Conservation (phyloP, 1,140 invertebrate species). For the Eurosta solidaginis region DNA sequence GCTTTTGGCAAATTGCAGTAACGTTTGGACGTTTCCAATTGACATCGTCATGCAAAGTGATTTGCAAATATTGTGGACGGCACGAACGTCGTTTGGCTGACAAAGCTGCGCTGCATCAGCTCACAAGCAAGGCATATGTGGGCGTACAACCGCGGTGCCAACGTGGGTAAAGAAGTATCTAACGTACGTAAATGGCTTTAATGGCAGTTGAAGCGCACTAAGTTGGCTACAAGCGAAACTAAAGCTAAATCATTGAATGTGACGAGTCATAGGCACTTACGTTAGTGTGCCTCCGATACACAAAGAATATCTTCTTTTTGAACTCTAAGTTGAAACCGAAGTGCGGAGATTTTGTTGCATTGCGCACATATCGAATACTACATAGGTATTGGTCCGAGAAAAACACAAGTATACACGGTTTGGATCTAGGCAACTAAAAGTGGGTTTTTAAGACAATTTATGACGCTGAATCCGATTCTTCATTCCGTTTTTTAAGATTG, state of each 20-base stretch:
- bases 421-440: too few relatives aligned
- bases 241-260: background rate
- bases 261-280: background rate
- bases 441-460: too few relatives aligned
- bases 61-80: conserved; percentile 4
- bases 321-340: too few relatives aligned
- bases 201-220: conserved; percentile 10
- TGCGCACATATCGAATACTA: too few relatives aligned
- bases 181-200: background rate
- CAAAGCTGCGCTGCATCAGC: background rate
- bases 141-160: background rate
- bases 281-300: background rate
- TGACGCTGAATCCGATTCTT: too few relatives aligned
- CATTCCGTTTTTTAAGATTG: too few relatives aligned
- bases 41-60: conserved; percentile 15
- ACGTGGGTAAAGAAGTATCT: background rate
- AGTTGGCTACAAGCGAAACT: conserved; percentile 1
- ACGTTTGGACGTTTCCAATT: conserved; percentile 10
- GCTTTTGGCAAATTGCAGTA: background rate
- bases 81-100: background rate
- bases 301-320: background rate
- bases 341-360: too few relatives aligned
- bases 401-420: too few relatives aligned
- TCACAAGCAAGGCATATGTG: background rate
- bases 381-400: too few relatives aligned